These are phyloP conservation scores for Protonibea diacanthus DNA, from an alignment of 2,797 vertebrate genomes.

Conservation along the genomic window DNA sequence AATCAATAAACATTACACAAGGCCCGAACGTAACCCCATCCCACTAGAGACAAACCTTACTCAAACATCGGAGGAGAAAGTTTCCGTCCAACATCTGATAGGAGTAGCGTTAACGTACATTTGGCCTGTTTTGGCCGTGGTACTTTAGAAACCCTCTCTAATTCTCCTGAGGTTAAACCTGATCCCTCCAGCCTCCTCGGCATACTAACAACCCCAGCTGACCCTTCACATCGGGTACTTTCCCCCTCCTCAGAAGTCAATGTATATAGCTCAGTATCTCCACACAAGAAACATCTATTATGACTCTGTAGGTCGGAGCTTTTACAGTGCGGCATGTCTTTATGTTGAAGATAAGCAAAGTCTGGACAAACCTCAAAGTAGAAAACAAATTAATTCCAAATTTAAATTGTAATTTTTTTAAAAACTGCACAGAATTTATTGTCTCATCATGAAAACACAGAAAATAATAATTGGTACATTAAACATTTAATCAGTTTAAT, in stretches of 20 bases:
- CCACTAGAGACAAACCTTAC: constrained; percentile 54
- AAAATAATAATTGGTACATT: background rate
- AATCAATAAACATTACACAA: constrained; percentile 82
- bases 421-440: background rate
- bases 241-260: constrained; percentile 27
- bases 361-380: constrained; percentile 9
- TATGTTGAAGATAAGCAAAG: background rate
- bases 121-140: constrained; percentile 14
- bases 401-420: background rate
- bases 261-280: constrained; percentile 37
- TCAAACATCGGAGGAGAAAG: constrained; percentile 66
- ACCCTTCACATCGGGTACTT: constrained; percentile 44
- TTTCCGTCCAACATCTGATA: constrained; percentile 70
- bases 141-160: constrained; percentile 28
- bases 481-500: background rate
- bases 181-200: constrained; percentile 37
- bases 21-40: constrained; percentile 67
- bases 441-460: background rate
- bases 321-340: background rate
- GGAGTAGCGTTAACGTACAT: constrained; percentile 18
- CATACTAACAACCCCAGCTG: constrained; percentile 29
- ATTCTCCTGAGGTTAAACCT: constrained; percentile 46
- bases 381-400: background rate
- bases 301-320: background rate
- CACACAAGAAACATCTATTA: background rate